Percentiles rank a stretch among this genome's conserved stretches.
Evolutionary conservation across 2,888 invertebrate species (phyloP).

Genomic region (Tachina fera): DNA sequence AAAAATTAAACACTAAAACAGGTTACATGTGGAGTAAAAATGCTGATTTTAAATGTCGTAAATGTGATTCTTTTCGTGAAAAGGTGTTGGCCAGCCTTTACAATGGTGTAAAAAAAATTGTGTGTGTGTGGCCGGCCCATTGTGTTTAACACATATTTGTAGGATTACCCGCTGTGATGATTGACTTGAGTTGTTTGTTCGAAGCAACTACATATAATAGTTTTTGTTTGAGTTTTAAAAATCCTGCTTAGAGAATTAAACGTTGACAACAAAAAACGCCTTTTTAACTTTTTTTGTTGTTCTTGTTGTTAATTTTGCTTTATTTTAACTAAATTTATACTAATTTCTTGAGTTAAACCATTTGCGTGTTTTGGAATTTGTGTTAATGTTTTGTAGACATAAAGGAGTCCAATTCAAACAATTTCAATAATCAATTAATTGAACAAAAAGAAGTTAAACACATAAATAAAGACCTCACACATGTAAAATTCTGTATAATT

Average conservation of each 20-base stretch:
- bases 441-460: neutral
- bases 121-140: constrained; percentile 67
- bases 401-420: constrained; percentile 42
- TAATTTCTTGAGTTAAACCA: constrained; percentile 16
- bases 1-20: constrained; percentile 46
- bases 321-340: constrained; percentile 13
- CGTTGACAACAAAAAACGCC: constrained; percentile 69
- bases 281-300: constrained; percentile 1
- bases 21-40: constrained; percentile 64
- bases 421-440: constrained; percentile 28
- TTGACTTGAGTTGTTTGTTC: constrained; percentile 50
- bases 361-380: constrained; percentile 45
- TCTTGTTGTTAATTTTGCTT: neutral
- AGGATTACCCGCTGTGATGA: constrained; percentile 61
- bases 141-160: constrained; percentile 68
- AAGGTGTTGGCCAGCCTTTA: constrained; percentile 61
- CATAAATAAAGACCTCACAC: constrained; percentile 43
- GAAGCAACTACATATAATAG: constrained; percentile 43
- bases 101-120: constrained; percentile 33
- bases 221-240: constrained; percentile 44
- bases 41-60: constrained; percentile 32
- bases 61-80: constrained; percentile 45
- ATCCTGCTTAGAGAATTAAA: constrained; percentile 55
- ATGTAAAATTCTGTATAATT: neutral
- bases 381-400: constrained; percentile 43